Evolutionary conservation across 2,797 vertebrate genomes (phyloP).

Genomic region (Acanthis flammea): DNA sequence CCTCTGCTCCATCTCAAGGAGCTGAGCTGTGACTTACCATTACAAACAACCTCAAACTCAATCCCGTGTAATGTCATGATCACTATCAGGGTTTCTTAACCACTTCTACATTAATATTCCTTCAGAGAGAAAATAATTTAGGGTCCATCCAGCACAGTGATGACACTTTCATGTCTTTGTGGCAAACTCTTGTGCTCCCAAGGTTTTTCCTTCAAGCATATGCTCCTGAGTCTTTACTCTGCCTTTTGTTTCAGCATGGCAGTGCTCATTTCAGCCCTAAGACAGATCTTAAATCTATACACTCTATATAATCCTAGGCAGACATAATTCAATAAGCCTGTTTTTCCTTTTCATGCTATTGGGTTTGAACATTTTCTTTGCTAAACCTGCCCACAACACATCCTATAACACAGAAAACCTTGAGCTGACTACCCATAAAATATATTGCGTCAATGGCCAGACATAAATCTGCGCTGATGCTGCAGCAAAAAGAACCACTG

Average conservation of each 20-base stretch:
- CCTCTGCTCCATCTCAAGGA: neutral
- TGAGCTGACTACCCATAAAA: constrained; percentile 34
- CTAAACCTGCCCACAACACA: neutral
- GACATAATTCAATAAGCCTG: neutral
- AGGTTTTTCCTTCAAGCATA: neutral
- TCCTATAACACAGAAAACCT: constrained; percentile 4
- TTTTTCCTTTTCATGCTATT: neutral
- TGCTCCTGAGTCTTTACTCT: neutral
- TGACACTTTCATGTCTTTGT: neutral
- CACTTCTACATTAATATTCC: neutral
- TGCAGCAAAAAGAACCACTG: neutral
- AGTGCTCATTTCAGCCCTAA: neutral
- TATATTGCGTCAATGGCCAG: neutral
- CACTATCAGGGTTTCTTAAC: neutral
- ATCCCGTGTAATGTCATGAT: neutral
- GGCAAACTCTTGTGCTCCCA: neutral
- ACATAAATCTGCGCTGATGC: constrained; percentile 4
- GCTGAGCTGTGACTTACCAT: neutral
- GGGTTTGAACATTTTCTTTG: neutral
- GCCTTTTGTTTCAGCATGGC: neutral
- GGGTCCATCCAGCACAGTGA: neutral
- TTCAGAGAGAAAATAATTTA: neutral
- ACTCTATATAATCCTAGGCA: neutral
- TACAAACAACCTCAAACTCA: neutral
- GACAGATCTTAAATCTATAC: neutral